These are phyloP conservation scores for Apodemus sylvaticus DNA, from an alignment of 2,113 vertebrate species.

Conservation along the genomic window DNA sequence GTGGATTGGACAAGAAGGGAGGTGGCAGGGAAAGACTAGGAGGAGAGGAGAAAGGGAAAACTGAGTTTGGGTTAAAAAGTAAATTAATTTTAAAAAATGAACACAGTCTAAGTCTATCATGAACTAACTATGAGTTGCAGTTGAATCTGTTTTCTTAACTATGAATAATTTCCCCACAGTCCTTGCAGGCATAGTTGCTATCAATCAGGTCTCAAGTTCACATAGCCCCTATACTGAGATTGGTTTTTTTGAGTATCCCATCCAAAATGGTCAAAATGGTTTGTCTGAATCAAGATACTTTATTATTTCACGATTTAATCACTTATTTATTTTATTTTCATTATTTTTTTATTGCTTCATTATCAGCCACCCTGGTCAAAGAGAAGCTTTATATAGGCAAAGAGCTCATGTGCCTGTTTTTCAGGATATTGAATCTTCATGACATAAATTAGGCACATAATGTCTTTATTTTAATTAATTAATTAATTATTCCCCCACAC, in stretches of 20 bases:
- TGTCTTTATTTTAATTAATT: too few species aligned
- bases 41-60: neutral
- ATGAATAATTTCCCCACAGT: neutral
- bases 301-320: neutral
- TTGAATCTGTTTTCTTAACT: neutral
- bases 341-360: neutral
- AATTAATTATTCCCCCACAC: too few species aligned
- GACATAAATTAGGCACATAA: neutral
- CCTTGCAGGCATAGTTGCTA: neutral
- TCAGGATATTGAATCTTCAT: neutral
- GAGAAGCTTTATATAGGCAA: neutral
- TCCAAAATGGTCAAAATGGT: neutral
- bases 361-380: neutral
- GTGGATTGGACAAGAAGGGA: neutral
- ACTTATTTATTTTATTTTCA: too few species aligned
- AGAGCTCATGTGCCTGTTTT: neutral
- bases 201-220: neutral
- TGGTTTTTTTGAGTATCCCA: neutral
- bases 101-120: neutral
- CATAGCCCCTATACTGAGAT: neutral
- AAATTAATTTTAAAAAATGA: neutral
- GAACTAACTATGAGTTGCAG: neutral
- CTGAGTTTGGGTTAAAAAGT: neutral
- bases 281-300: neutral
- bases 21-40: neutral